These are phyloP conservation scores for Cacatua alba DNA, from an alignment of 2,113 vertebrate genomes.

Conservation along the genomic window DNA sequence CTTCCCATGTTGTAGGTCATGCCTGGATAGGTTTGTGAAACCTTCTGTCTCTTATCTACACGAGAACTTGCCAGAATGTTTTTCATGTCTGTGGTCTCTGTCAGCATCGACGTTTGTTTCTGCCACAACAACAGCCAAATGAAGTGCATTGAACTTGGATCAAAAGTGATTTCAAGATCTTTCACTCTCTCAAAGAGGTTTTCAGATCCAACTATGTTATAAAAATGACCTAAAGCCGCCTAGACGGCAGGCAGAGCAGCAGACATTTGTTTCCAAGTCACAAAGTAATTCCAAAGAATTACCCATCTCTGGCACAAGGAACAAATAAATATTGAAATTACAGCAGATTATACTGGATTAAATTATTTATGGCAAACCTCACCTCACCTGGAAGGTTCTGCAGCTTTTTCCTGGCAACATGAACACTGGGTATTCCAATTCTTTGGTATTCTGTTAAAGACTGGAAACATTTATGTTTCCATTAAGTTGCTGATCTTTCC, in stretches of 20 bases:
- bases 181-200: conserved; percentile 23
- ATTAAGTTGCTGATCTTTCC: conserved; percentile 50
- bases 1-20: background rate
- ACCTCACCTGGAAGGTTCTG: conserved; percentile 60
- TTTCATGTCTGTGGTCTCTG: conserved; percentile 58
- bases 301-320: conserved; percentile 42
- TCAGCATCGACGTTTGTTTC: conserved; percentile 43
- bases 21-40: conserved; percentile 45
- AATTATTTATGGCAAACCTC: conserved; percentile 65
- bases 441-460: conserved; percentile 35
- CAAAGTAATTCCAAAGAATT: conserved; percentile 47
- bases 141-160: conserved; percentile 61
- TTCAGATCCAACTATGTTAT: conserved; percentile 44
- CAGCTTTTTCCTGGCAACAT: conserved; percentile 55
- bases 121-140: conserved; percentile 55
- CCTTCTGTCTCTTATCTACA: conserved; percentile 51
- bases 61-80: conserved; percentile 38
- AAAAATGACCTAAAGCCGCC: conserved; percentile 48
- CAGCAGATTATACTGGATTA: conserved; percentile 66
- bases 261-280: conserved; percentile 24
- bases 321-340: conserved; percentile 59
- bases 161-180: conserved; percentile 55
- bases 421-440: conserved; percentile 33
- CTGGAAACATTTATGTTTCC: conserved; percentile 63
- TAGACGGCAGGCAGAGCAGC: conserved; percentile 12